These are phyloP conservation scores for Ancistrus triradiatus DNA, from an alignment of 2,113 vertebrate species.

Conservation along the genomic window DNA sequence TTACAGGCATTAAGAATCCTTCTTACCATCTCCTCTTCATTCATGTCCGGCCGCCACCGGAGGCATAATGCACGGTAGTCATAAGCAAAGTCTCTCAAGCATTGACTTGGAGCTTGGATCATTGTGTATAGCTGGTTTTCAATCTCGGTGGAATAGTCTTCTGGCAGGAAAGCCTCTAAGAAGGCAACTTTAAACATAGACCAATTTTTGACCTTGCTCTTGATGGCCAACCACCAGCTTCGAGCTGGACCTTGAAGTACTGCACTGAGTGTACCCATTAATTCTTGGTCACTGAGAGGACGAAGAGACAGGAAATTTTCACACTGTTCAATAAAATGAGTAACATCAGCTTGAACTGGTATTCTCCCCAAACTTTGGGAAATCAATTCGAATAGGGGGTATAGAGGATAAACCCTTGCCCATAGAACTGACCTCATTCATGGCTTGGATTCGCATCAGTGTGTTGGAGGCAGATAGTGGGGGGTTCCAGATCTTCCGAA, in stretches of 20 bases:
- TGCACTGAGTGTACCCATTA: neutral
- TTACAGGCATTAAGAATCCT: slow-evolving; percentile 32
- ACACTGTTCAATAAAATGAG: neutral
- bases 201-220: neutral
- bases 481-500: neutral
- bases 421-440: neutral
- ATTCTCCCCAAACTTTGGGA: neutral
- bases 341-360: neutral
- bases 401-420: neutral
- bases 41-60: slow-evolving; percentile 6
- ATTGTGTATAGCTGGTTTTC: slow-evolving; percentile 3
- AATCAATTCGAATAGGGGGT: neutral
- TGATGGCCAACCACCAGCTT: slow-evolving; percentile 2
- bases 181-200: neutral
- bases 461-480: neutral
- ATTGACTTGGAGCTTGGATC: neutral
- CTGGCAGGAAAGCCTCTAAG: neutral
- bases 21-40: slow-evolving; percentile 14
- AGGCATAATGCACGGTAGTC: slow-evolving; percentile 12
- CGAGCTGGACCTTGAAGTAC: neutral
- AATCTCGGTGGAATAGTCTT: slow-evolving; percentile 2
- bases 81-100: slow-evolving; percentile 22
- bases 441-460: neutral
- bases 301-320: neutral
- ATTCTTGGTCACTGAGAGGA: neutral